Evolutionary conservation across 2,797 vertebrate species (phyloP), one percentile per base, ranked within the genome.

Genomic region (Gobionotothen gibberifrons): DNA sequence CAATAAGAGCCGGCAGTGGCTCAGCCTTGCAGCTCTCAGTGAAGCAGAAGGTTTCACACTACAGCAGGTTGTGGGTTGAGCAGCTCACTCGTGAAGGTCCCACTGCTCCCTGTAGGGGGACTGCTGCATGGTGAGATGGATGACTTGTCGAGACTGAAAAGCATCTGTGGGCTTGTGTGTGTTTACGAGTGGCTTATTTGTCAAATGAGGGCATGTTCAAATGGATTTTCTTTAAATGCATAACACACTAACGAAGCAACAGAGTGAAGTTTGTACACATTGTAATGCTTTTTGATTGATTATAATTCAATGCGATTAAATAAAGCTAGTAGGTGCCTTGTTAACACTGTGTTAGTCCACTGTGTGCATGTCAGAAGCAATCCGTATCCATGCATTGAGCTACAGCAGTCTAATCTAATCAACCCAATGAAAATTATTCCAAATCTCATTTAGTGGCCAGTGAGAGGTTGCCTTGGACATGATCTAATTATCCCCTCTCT

Each of bases 361-460:
- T 72, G 69, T 57, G 56, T 66, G 60, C 69, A 62, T 75, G n/a
- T 85, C 83, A 76, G 77, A 82, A 62, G 79, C 55, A 73, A 73
- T 85, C 81, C 72, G 63, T 66, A 67, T 81, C 79, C 72, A 76
- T 83, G 82, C 77, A 85, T 75, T 70, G 83, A 76, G 72, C 75
- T 87, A 77, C 69, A 85, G 87, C 71, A 49, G 65, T 81, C 68
- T 94, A 94, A 95, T 93, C 81, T 82, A 92, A 95, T 95, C 83
- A 90, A 56, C 55, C 66, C 85, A 88, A 91, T 88, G 80, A 90
- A 89, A 93, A 93, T 89, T 76, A 89, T 81, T 78, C 78, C 71
- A 94, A 94, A 95, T 94, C 89, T 81, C 89, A 95, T 95, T 94
- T 90, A 74, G 79, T 61, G 69, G 86, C 79, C 87, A 87, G 81